Base-by-base conservation (phyloP, 30 jellyfish, hydroid and myxozoan genomes). In the Catostylus mosaicus region DNA sequence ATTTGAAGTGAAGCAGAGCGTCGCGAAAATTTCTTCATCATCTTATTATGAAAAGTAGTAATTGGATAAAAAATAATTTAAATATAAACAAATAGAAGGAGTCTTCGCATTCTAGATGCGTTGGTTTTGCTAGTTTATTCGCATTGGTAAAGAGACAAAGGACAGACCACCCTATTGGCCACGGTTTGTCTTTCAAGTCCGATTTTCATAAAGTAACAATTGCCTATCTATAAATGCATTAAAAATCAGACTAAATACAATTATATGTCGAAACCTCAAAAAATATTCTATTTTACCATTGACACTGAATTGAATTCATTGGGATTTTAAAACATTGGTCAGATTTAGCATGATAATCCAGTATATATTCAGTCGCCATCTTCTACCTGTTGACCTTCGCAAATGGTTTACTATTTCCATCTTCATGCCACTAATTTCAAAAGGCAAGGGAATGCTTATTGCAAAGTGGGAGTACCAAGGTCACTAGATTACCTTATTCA, bases 111-210 rank as follows among this genome's bases (percentile, higher is more conserved):
- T 65, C 27, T 65, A 43, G 26, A 29, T 30, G 54, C 8, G 77
- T 26, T 65, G 35, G 77, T 31, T 65, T 31, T 65, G n/a, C 77
- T 31, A 22, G 77, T 31, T 26, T 19, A 0, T 5, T 50, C 38
- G 57, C 56, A 65, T 65, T 61, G 74, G 10, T 22, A 14, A 23
- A 1, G 26, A 16, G 40, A 61, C 40, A 61, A 61, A 22, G 16
- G 22, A 14, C 38, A 26, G 74, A 26, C 74, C 74, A 61, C 74
- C 74, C 74, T 61, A 56, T 61, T 65, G 54, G 1, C 35, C 38
- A 31, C 0, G 77, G 54, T 31, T 16, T 31, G 56, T 31, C 57
- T 65, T 65, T 65, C 24, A 65, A 27, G 77, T 33, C 54, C 22
- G 19, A 65, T 30, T 26, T 65, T 37, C 26, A 31, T 27, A 11